These are phyloP conservation scores for Ictalurus furcatus DNA, from an alignment of 2,113 vertebrate species.

Conservation along the genomic window DNA sequence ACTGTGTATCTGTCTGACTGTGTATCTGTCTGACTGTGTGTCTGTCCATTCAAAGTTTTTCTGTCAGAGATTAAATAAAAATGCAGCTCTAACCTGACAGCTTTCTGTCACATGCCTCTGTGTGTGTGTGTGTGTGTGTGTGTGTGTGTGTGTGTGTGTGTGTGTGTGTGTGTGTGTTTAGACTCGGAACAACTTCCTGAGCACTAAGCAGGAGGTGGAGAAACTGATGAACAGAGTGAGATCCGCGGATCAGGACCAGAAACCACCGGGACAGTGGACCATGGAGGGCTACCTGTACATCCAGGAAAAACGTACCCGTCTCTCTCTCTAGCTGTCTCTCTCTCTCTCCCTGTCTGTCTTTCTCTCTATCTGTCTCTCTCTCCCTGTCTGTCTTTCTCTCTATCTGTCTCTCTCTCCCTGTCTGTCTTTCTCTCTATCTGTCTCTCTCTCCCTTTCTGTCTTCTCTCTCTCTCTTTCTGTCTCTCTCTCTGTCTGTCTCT, in stretches of 20 bases:
- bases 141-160: conserved; percentile 42
- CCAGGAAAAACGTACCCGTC: conserved; percentile 93
- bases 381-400: neutral
- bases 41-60: neutral
- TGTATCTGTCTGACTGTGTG: neutral
- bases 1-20: neutral
- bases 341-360: neutral
- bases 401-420: neutral
- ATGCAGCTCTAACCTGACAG: neutral
- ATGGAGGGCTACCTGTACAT: conserved; percentile 96
- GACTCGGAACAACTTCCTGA: conserved; percentile 84
- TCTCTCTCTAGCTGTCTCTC: neutral
- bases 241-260: conserved; percentile 89
- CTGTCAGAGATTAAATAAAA: neutral
- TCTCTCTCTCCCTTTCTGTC: neutral
- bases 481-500: too few species aligned
- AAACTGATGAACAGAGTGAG: conserved; percentile 95
- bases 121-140: neutral
- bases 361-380: conserved; percentile 58
- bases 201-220: conserved; percentile 93
- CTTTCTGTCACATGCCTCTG: neutral
- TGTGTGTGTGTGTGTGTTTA: conserved; percentile 1
- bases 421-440: conserved; percentile 58
- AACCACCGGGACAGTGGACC: conserved; percentile 88
- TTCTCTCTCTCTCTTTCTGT: neutral